These are phyloP conservation scores for Nasonia giraulti DNA, from an alignment of 1,140 invertebrate species.

Conservation along the genomic window DNA sequence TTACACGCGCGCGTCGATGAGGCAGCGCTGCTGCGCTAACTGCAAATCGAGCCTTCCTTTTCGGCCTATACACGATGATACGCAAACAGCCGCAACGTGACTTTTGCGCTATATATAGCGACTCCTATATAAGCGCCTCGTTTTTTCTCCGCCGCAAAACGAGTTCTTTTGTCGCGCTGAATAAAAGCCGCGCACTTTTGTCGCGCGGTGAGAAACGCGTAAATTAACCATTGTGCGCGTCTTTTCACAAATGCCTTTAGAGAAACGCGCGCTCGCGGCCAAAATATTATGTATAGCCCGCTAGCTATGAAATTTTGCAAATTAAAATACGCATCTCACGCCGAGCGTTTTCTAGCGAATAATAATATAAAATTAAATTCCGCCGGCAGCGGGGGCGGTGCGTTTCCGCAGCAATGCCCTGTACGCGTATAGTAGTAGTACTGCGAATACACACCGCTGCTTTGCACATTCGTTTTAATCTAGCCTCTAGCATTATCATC, in stretches of 20 bases:
- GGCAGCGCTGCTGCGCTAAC: background rate
- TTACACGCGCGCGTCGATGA: background rate
- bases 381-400: too few relatives aligned
- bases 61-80: too few relatives aligned
- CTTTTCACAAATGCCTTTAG: background rate
- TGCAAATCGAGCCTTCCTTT: slow-evolving; percentile 28
- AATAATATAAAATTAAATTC: background rate
- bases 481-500: background rate
- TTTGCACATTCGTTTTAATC: background rate
- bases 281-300: background rate
- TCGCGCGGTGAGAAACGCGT: too few relatives aligned
- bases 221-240: background rate
- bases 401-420: too few relatives aligned
- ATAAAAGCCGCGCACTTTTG: too few relatives aligned
- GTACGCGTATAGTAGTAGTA: too few relatives aligned
- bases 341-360: background rate
- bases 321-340: background rate
- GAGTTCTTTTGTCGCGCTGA: too few relatives aligned
- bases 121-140: too few relatives aligned
- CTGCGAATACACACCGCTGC: background rate
- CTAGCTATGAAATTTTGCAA: background rate
- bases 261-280: background rate
- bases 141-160: too few relatives aligned
- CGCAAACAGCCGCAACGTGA: background rate
- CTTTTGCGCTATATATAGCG: background rate